phyloP scores from a whole-genome alignment of 2,113 vertebrate genomes.

The Phalacrocorax aristotelis region DNA sequence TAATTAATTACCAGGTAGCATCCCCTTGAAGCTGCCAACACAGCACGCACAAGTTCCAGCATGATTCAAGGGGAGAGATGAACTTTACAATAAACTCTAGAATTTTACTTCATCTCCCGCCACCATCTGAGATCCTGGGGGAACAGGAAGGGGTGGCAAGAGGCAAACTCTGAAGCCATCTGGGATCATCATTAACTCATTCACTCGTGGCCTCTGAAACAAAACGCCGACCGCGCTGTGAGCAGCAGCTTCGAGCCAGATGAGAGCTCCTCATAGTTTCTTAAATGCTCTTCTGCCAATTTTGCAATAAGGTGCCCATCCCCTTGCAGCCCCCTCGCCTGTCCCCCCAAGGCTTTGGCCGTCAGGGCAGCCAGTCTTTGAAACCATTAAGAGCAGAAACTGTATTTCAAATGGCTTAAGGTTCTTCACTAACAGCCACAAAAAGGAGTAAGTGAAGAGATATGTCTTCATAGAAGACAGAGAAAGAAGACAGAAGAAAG shows the following conservation, averaged over 20 bases:
- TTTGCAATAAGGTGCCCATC: background rate
- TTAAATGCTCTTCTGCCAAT: background rate
- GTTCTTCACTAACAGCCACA: background rate
- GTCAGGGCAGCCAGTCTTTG: background rate
- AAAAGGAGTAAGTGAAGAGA: background rate
- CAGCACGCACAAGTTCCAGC: conserved; percentile 63
- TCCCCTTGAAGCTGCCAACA: conserved; percentile 64
- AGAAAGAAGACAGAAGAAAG: no score
- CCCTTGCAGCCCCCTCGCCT: background rate
- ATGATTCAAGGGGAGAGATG: conserved; percentile 37
- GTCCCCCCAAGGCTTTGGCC: background rate
- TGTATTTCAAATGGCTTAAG: background rate
- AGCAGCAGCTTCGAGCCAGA: conserved; percentile 48
- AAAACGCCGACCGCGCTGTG: background rate
- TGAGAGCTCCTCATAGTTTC: background rate
- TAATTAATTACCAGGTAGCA: conserved; percentile 73
- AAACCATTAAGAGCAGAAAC: background rate
- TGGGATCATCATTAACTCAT: conserved; percentile 63
- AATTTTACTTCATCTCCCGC: conserved; percentile 65
- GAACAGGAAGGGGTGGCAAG: conserved; percentile 49
- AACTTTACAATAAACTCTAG: conserved; percentile 64
- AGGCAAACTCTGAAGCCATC: conserved; percentile 46
- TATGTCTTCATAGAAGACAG: no score
- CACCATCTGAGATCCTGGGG: conserved; percentile 58
- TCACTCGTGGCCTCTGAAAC: conserved; percentile 22